These are phyloP conservation scores for Lamellibrachia luymesi DNA, from an alignment of 1,140 invertebrate genomes.

Conservation along the genomic window DNA sequence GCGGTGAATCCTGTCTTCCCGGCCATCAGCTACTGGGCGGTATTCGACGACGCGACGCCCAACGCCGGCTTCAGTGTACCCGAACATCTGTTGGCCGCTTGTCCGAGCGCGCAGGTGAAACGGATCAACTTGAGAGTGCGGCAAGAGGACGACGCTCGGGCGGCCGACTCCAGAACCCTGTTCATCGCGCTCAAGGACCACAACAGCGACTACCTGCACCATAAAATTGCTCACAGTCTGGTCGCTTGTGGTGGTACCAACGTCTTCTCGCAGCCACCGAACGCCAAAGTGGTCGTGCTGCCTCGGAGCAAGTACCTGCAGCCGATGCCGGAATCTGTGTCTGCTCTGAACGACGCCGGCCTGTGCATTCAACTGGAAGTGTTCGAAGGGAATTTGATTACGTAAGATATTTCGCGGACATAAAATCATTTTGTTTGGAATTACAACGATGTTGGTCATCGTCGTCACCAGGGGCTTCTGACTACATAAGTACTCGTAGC, in stretches of 20 bases:
- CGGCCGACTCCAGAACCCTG: background rate
- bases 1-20: background rate
- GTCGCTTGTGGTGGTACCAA: background rate
- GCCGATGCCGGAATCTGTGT: background rate
- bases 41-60: background rate
- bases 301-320: background rate
- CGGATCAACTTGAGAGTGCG: background rate
- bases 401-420: background rate
- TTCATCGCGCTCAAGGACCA: background rate
- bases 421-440: background rate
- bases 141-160: background rate
- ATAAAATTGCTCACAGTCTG: background rate
- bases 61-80: background rate
- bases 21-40: background rate
- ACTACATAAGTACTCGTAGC: no score
- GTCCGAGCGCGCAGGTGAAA: background rate
- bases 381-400: background rate
- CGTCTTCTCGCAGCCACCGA: background rate
- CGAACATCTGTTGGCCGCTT: background rate
- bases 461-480: no score
- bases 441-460: no score
- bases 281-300: background rate
- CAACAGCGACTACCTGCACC: background rate
- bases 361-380: background rate
- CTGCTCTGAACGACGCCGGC: background rate